Evolutionary conservation across 53 echinoderm and acorn worm genomes (phyloP).

Genomic region (Henricia sp.): DNA sequence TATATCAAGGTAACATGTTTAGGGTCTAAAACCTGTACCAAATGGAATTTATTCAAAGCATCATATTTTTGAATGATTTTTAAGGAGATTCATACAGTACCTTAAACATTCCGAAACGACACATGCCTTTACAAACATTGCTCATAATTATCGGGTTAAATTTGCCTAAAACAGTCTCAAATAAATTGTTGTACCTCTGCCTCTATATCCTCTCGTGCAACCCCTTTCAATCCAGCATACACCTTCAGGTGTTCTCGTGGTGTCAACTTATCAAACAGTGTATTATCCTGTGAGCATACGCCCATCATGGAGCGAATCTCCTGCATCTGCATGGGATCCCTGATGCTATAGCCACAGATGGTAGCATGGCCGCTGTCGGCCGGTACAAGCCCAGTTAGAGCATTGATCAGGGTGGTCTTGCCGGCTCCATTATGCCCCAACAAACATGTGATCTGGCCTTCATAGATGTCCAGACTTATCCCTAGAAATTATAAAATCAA

Average conservation of each 20-base stretch:
- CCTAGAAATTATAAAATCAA: no score
- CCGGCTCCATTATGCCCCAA: conserved; percentile 86
- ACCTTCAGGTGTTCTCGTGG: conserved; percentile 74
- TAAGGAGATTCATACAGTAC: no score
- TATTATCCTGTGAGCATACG: conserved; percentile 80
- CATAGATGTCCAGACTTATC: conserved; percentile 79
- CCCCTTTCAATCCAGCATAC: conserved; percentile 78
- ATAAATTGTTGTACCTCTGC: conserved; percentile 38
- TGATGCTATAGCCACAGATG: conserved; percentile 68
- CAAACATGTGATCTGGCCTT: conserved; percentile 82
- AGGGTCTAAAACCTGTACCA: no score
- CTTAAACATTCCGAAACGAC: no score
- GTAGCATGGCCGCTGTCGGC: conserved; percentile 68
- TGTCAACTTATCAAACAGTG: conserved; percentile 67
- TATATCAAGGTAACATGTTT: no score
- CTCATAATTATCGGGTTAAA: no score
- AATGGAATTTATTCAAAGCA: no score
- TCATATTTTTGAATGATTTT: no score
- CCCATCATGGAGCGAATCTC: conserved; percentile 68
- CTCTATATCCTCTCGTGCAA: conserved; percentile 61
- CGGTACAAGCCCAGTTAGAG: conserved; percentile 65
- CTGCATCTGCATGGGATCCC: conserved; percentile 61
- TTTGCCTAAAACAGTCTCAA: no score
- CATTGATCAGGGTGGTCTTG: conserved; percentile 80
- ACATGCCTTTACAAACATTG: no score